Evolutionary conservation across 2,113 vertebrate genomes (phyloP), one percentile per base, ranked within the genome.

Genomic region (Bufo bufo): DNA sequence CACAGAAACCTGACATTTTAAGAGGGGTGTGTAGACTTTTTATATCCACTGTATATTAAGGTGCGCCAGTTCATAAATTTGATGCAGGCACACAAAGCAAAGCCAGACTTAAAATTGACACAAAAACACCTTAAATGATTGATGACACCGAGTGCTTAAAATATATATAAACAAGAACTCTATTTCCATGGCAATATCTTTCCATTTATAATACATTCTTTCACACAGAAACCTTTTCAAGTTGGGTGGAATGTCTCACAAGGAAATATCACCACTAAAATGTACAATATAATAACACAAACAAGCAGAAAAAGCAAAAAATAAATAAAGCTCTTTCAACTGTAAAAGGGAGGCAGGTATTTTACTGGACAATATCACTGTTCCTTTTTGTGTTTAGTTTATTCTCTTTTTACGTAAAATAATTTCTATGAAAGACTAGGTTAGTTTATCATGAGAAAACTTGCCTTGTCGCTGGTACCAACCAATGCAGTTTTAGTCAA

Each of bases 241-340:
- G 9, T 47, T 49, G 4, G 17, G 59, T n/a, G 59, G 59, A 82
- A 61, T 63, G 43, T 16, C 58, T 3, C 43, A 83, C 6, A 33
- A 83, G 59, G 59, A 83, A 83, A 83, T 83, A n/a, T 83, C 81
- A 66, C 17, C 3, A 50, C 16, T 50, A 49, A 82, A 43, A 83
- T 82, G 9, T 6, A 9, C 9, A 52, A 52, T 82, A 10, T 6
- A 58, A 19, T 56, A 4, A 79, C 23, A 19, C 11, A 43, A 13
- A 13, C n/a, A 80, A n/a, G 33, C 43, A 16, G 52, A 54, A 7
- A 11, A 6, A 54, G 10, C 52, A 54, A 54, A 63, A 82, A 63
- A 65, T 20, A 65, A 11, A 11, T 20, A n/a, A 2, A 49, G 58
- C 4, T 20, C 17, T 49, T 63, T 49, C 59, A 82, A 82, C 4